These are phyloP conservation scores for Hippocampus barbouri DNA, from an alignment of 2,113 vertebrate genomes.

Conservation along the genomic window DNA sequence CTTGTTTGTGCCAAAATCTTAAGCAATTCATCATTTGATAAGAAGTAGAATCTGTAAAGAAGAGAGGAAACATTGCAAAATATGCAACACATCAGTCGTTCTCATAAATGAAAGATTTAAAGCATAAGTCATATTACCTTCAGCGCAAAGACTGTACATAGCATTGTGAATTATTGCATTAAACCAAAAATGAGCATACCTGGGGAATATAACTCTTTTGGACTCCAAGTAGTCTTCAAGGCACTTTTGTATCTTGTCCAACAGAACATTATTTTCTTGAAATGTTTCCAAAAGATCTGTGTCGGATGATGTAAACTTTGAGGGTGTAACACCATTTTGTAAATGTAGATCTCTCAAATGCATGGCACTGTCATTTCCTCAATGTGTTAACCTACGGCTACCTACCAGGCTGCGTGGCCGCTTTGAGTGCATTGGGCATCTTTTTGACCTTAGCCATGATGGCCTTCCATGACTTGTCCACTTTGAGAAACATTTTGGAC, in stretches of 20 bases:
- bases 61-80: conserved; percentile 1
- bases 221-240: conserved; percentile 84
- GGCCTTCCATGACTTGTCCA: conserved; percentile 84
- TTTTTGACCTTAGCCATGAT: conserved; percentile 78
- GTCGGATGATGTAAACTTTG: conserved; percentile 4
- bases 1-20: conserved; percentile 84
- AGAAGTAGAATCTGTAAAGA: conserved; percentile 80
- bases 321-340: not conserved
- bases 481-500: conserved; percentile 82
- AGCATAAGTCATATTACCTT: not conserved
- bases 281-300: conserved; percentile 81
- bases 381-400: not conserved
- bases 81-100: not conserved
- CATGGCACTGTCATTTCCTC: not conserved
- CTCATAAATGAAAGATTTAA: not conserved
- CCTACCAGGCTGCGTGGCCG: conserved; percentile 75
- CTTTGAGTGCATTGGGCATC: conserved; percentile 73
- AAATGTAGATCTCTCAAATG: not conserved
- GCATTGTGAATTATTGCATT: not conserved
- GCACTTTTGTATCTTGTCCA: conserved; percentile 85
- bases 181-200: conserved; percentile 50
- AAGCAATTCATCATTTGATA: conserved; percentile 83
- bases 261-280: conserved; percentile 77
- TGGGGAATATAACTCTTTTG: conserved; percentile 80
- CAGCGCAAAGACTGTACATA: not conserved